These are phyloP conservation scores for Polydrusus pterygomalis DNA, from an alignment of 2,888 invertebrate genomes.

Conservation along the genomic window DNA sequence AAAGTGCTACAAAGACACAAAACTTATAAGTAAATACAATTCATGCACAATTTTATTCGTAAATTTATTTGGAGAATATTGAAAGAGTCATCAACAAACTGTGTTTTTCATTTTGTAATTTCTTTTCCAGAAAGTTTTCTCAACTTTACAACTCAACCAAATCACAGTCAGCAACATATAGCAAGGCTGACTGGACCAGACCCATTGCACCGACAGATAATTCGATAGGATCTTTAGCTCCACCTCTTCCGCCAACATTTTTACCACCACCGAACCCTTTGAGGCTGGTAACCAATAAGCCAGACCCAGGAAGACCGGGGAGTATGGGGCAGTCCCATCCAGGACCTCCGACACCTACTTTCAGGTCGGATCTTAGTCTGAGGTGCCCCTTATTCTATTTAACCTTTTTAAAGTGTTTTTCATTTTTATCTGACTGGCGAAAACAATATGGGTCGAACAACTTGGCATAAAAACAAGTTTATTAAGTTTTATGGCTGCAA, in stretches of 20 bases:
- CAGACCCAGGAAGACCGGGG: slow-evolving; percentile 70
- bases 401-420: neutral
- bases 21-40: too few species aligned
- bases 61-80: too few species aligned
- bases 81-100: too few species aligned
- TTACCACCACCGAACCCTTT: slow-evolving; percentile 76
- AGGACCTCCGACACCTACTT: slow-evolving; percentile 80
- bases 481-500: too few species aligned
- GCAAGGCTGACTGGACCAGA: slow-evolving; percentile 70
- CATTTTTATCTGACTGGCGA: too few species aligned
- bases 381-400: slow-evolving; percentile 72
- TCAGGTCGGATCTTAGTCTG: slow-evolving; percentile 87
- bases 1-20: too few species aligned
- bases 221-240: slow-evolving; percentile 70
- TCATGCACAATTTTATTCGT: too few species aligned
- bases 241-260: slow-evolving; percentile 73
- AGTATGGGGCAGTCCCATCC: slow-evolving; percentile 75
- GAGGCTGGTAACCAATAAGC: slow-evolving; percentile 73
- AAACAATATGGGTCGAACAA: too few species aligned
- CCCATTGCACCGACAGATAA: slow-evolving; percentile 71
- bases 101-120: neutral
- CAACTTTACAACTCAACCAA: slow-evolving; percentile 69
- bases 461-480: too few species aligned
- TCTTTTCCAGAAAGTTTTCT: slow-evolving; percentile 51
- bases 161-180: slow-evolving; percentile 64